Evolutionary conservation across 2,797 vertebrate genomes (phyloP).

Genomic region (Sebastes miniatus): DNA sequence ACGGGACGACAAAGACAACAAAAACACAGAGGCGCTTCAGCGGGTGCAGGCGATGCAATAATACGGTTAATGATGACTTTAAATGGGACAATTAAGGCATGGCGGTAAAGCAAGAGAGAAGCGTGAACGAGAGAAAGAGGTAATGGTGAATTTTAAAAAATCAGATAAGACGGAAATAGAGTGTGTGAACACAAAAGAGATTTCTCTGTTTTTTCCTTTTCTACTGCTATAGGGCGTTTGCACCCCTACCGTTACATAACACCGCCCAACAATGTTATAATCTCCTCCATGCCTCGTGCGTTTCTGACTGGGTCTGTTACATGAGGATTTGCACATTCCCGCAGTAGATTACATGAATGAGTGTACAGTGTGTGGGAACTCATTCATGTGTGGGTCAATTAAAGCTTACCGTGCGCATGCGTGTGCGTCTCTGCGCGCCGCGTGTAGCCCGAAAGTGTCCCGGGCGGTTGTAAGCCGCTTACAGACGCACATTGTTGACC

Average conservation of each 20-base stretch:
- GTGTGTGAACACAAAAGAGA: not conserved
- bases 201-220: not conserved
- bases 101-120: conserved; percentile 59
- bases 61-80: conserved; percentile 73
- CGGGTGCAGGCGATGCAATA: conserved; percentile 51
- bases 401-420: conserved; percentile 24
- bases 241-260: conserved; percentile 41
- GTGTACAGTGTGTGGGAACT: conserved; percentile 24
- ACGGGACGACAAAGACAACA: not conserved
- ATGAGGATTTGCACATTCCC: conserved; percentile 63
- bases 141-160: conserved; percentile 46
- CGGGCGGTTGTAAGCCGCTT: conserved; percentile 67
- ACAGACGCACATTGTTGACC: conserved; percentile 60
- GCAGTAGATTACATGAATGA: conserved; percentile 70
- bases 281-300: conserved; percentile 39
- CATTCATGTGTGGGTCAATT: conserved; percentile 59
- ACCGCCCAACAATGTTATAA: conserved; percentile 47
- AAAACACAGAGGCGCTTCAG: conserved; percentile 30
- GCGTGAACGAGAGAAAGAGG: conserved; percentile 31
- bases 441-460: conserved; percentile 36
- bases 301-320: conserved; percentile 45
- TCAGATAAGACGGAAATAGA: conserved; percentile 43
- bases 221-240: not conserved
- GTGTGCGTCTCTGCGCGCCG: conserved; percentile 23
- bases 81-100: conserved; percentile 70